These are phyloP conservation scores for Laticauda laticaudata DNA, from an alignment of 2,113 vertebrate genomes.

Conservation along the genomic window DNA sequence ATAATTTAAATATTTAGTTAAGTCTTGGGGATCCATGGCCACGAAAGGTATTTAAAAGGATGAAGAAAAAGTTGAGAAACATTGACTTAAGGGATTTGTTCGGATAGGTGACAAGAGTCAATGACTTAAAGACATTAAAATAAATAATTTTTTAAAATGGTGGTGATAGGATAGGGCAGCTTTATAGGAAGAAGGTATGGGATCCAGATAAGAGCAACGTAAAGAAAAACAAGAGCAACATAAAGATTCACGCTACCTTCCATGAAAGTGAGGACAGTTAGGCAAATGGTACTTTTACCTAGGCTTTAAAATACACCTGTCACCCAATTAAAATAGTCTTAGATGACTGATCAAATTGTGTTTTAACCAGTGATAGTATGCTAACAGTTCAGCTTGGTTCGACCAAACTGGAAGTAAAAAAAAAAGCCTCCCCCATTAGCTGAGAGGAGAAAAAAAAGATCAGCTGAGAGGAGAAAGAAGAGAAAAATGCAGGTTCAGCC, in stretches of 20 bases:
- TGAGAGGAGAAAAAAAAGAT: too few relatives aligned
- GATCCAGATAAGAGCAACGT: not conserved
- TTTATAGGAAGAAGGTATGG: not conserved
- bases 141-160: not conserved
- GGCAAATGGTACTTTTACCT: not conserved
- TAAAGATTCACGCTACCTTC: not conserved
- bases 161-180: not conserved
- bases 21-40: not conserved
- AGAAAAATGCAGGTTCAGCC: too few relatives aligned
- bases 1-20: not conserved
- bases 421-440: too few relatives aligned
- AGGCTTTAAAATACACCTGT: not conserved
- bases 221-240: not conserved
- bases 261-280: not conserved
- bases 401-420: too few relatives aligned
- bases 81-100: not conserved
- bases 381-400: too few relatives aligned
- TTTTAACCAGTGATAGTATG: not conserved
- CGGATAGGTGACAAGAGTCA: not conserved
- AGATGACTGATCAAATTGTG: not conserved
- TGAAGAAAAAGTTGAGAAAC: not conserved
- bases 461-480: too few relatives aligned
- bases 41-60: not conserved
- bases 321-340: not conserved
- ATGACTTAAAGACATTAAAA: not conserved